A percentile compares a stretch with the other conserved stretches of the same genome.
phyloP scores from a whole-genome alignment of 2,113 vertebrate species.

The Nibea albiflora region DNA sequence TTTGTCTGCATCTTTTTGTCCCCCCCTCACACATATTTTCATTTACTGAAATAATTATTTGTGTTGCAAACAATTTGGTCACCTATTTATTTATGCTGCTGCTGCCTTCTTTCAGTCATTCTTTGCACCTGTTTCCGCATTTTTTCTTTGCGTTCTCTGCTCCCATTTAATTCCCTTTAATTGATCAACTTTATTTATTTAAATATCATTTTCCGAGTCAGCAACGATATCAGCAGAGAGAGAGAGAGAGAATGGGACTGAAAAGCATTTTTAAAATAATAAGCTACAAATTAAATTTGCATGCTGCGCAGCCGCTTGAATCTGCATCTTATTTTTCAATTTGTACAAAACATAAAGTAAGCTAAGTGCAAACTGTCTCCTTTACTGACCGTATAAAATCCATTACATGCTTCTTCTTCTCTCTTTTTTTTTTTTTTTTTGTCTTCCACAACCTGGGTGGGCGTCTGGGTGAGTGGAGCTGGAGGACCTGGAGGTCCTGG shows the following conservation, averaged over 20 bases:
- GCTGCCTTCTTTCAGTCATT: neutral
- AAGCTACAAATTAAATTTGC: slow-evolving; percentile 52
- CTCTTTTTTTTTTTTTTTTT: neutral
- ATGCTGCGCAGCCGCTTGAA: slow-evolving; percentile 13
- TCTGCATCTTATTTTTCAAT: slow-evolving; percentile 52
- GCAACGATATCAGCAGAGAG: neutral
- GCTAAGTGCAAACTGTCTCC: slow-evolving; percentile 48
- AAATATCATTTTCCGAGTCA: neutral
- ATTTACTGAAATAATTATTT: slow-evolving; percentile 17
- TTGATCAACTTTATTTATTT: slow-evolving; percentile 22
- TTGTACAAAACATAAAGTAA: slow-evolving; percentile 46
- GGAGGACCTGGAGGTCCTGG: too few relatives aligned
- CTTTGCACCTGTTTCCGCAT: slow-evolving; percentile 1
- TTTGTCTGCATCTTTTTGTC: neutral
- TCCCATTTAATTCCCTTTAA: slow-evolving; percentile 19
- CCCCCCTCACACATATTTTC: neutral
- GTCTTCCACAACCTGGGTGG: slow-evolving; percentile 42
- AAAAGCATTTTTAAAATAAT: slow-evolving; percentile 43
- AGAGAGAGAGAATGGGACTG: neutral
- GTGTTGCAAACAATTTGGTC: neutral
- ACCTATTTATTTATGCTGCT: neutral
- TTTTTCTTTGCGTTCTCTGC: neutral
- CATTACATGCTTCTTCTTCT: slow-evolving; percentile 11
- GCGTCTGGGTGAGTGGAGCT: slow-evolving; percentile 39
- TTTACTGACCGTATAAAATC: slow-evolving; percentile 52